These are phyloP conservation scores for Gymnocypris eckloni DNA, from an alignment of 2,797 vertebrate genomes.

Conservation along the genomic window DNA sequence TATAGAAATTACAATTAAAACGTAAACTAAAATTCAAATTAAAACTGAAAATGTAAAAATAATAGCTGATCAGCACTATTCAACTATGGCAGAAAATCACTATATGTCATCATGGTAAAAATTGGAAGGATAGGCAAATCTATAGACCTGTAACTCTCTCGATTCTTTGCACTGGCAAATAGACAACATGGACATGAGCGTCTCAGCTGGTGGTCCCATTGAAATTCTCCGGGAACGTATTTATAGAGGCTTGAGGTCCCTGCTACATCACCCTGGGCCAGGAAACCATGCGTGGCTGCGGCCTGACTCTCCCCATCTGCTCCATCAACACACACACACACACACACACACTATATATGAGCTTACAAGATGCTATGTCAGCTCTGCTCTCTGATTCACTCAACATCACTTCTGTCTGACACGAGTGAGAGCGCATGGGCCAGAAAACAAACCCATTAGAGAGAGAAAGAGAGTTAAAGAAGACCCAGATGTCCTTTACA, in stretches of 20 bases:
- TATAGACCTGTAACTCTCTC: neutral
- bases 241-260: slow-evolving; percentile 23
- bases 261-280: slow-evolving; percentile 47
- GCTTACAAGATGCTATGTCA: slow-evolving; percentile 56
- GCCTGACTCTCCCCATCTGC: slow-evolving; percentile 52
- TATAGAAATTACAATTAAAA: neutral
- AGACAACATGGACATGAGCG: slow-evolving; percentile 3
- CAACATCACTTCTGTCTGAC: slow-evolving; percentile 50
- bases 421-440: slow-evolving; percentile 25
- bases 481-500: neutral
- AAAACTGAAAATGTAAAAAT: neutral
- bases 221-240: slow-evolving; percentile 35
- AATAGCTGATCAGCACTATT: neutral
- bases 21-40: neutral
- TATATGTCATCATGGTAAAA: neutral
- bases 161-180: neutral
- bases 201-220: slow-evolving; percentile 35
- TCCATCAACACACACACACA: slow-evolving; percentile 36
- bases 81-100: neutral
- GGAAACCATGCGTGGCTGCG: slow-evolving; percentile 64
- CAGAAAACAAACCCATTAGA: slow-evolving; percentile 37
- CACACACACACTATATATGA: neutral
- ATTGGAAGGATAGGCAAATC: neutral
- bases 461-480: slow-evolving; percentile 7
- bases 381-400: slow-evolving; percentile 48